Conservation (phyloP, 2,888 invertebrate species). For the Druceiella hillmani region DNA sequence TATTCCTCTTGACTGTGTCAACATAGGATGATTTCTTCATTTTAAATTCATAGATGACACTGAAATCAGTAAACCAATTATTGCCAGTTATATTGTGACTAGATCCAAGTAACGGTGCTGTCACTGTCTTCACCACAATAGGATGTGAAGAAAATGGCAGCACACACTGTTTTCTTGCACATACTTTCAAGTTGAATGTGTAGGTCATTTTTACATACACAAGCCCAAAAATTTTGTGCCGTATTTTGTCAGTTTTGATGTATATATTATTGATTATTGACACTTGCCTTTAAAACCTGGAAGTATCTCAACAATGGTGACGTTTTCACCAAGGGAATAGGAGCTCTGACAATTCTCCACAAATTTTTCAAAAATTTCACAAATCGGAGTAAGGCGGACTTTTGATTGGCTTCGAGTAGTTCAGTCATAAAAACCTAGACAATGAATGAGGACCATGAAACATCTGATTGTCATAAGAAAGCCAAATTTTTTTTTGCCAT, state of each 20-base stretch:
- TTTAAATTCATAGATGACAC: slow-evolving; percentile 1
- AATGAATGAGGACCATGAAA: neutral
- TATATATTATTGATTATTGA: neutral
- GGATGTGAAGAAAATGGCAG: no score
- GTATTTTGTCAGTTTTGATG: neutral
- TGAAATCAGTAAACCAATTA: neutral
- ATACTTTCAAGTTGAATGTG: no score
- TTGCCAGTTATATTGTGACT: no score
- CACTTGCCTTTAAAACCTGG: slow-evolving; percentile 2
- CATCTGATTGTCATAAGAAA: neutral
- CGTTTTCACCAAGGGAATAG: slow-evolving; percentile 1
- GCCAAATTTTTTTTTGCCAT: slow-evolving; percentile 2
- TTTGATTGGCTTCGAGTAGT: neutral
- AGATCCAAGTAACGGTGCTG: no score
- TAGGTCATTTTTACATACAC: neutral
- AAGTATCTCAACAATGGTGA: slow-evolving; percentile 2
- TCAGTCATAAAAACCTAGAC: neutral
- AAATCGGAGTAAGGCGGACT: neutral
- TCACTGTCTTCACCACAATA: no score
- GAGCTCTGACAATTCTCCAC: slow-evolving; percentile 2
- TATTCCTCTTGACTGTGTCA: no score
- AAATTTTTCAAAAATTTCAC: slow-evolving; percentile 1
- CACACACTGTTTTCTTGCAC: no score
- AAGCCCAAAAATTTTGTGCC: slow-evolving; percentile 1
- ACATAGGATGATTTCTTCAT: neutral